Conservation (phyloP, 1,140 invertebrate genomes). For the Saccostrea echinata region DNA sequence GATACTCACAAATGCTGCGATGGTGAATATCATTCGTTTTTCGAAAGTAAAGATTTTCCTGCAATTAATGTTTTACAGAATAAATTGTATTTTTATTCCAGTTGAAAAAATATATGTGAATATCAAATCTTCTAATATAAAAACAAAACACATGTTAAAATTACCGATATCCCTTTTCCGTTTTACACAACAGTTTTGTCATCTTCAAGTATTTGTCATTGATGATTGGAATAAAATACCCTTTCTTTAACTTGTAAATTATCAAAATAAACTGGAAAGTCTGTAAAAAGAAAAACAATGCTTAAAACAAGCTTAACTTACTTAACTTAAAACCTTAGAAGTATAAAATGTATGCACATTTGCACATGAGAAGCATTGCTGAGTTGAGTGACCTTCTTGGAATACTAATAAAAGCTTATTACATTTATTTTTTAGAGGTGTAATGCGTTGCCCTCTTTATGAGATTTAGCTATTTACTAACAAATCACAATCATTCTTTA, state of each 20-base stretch:
- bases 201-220: neutral
- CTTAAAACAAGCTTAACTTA: neutral
- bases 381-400: too few relatives aligned
- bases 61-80: neutral
- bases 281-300: neutral
- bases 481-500: too few relatives aligned
- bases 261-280: neutral
- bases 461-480: too few relatives aligned
- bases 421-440: too few relatives aligned
- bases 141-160: neutral
- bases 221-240: neutral
- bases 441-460: too few relatives aligned
- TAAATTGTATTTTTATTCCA: neutral
- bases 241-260: neutral
- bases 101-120: neutral
- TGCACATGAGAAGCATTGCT: too few relatives aligned
- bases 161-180: neutral
- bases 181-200: neutral
- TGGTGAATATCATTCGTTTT: neutral
- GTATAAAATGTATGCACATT: too few relatives aligned
- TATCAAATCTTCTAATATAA: neutral
- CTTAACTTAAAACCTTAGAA: too few relatives aligned
- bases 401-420: too few relatives aligned
- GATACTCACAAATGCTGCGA: neutral
- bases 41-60: neutral